Conservation (phyloP, 1,140 invertebrate species). For the Lanistes nyassanus region DNA sequence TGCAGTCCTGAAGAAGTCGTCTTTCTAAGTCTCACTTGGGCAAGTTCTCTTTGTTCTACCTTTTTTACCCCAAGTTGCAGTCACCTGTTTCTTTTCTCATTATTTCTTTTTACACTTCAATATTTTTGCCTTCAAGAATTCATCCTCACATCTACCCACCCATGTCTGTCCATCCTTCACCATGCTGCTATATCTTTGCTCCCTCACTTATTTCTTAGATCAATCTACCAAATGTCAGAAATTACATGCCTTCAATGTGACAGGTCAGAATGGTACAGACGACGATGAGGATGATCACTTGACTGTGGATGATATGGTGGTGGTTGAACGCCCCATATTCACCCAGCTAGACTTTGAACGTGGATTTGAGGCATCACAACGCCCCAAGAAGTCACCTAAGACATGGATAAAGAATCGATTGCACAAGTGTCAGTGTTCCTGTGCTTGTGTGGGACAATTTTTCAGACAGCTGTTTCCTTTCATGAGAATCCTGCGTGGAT, state of each 20-base stretch:
- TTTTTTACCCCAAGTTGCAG: too few species aligned
- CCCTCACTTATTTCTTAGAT: too few species aligned
- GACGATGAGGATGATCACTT: constrained; percentile 22
- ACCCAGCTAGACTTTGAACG: constrained; percentile 63
- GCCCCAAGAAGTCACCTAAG: constrained; percentile 35
- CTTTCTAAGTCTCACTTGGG: too few species aligned
- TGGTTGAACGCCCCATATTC: constrained; percentile 62
- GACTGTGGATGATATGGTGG: constrained; percentile 38
- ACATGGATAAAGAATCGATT: constrained; percentile 37
- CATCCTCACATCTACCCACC: background rate
- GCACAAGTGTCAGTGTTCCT: constrained; percentile 50
- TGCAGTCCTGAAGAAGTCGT: too few species aligned
- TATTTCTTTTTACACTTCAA: background rate
- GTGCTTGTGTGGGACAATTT: constrained; percentile 46
- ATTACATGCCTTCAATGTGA: constrained; percentile 1
- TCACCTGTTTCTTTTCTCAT: too few species aligned
- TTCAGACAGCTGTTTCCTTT: constrained; percentile 58
- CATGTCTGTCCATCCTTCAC: too few species aligned
- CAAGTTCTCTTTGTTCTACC: too few species aligned
- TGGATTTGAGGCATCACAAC: constrained; percentile 42
- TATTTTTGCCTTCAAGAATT: background rate
- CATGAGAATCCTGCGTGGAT: constrained; percentile 57
- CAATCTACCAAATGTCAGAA: too few species aligned
- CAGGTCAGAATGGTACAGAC: constrained; percentile 9
- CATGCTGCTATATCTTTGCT: background rate